Base-by-base conservation (phyloP, 2,113 vertebrate species). In the Nyctereutes procyonoides region DNA sequence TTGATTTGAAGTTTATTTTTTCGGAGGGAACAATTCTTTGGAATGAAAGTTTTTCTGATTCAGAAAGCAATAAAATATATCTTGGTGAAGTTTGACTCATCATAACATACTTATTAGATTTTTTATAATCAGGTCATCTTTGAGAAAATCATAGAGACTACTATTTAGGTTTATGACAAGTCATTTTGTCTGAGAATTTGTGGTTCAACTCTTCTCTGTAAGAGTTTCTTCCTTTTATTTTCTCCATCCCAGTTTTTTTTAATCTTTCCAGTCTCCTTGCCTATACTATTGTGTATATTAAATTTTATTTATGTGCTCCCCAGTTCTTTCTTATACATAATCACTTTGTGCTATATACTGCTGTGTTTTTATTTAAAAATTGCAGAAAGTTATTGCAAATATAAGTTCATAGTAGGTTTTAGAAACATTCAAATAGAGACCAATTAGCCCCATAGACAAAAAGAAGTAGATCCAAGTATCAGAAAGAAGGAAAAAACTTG, bases 1-100 rank as follows among this genome's bases (percentile, higher is more conserved):
- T 86, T 96, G 20, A 88, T 67, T 89, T 88, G n/a, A 85, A 69
- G 84, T 81, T 93, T 93, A 77, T 60, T 69, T 91, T 95, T 58
- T 48, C 53, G 32, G 73, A 92, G 15, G 13, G 5, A 74, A 3
- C 0, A 79, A n/a, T 95, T 96, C 28, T 79, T 83, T 24, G 15
- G 13, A 62, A 86, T 58, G 14, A 65, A 95, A 85, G 1, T 12
- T 11, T 81, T 86, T 77, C 26, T 86, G 10, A 32, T 5, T 30
- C 26, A 73, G 24, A 88, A 62, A 24, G 0, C 35, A 6, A 82
- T 58, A 5, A 19, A 87, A 35, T 74, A 43, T 63, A 81, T 24
- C 19, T 91, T 55, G 65, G 32, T 71, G 19, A 77, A 53, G 19
- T 88, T 80, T 81, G 19, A 67, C 20, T 79, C 8, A 8, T 90